Evolutionary conservation across 2,113 vertebrate species (phyloP).

Genomic region (Alectura lathami): DNA sequence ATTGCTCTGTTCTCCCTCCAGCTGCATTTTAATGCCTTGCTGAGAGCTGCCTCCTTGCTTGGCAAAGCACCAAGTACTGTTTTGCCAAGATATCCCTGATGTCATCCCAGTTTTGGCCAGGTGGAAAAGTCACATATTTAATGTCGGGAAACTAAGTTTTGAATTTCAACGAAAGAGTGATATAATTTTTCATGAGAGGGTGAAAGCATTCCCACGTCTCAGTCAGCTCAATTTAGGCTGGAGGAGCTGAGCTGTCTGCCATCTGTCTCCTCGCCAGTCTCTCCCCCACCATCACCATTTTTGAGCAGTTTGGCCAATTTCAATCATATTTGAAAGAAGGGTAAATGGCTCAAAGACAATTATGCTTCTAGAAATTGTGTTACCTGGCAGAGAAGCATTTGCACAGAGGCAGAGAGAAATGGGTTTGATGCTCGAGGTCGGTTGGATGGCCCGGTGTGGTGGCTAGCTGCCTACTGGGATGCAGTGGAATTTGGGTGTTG

Average conservation of each 20-base stretch:
- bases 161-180: background rate
- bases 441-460: background rate
- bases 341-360: background rate
- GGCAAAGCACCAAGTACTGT: slow-evolving; percentile 9
- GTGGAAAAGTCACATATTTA: slow-evolving; percentile 51
- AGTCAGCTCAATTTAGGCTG: slow-evolving; percentile 42
- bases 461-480: rapidly evolving
- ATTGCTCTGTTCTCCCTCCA: slow-evolving; percentile 27
- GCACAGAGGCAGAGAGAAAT: background rate
- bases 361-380: background rate
- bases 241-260: slow-evolving; percentile 59
- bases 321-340: slow-evolving; percentile 4
- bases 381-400: background rate
- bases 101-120: slow-evolving; percentile 30
- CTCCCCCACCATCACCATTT: slow-evolving; percentile 26
- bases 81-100: slow-evolving; percentile 24
- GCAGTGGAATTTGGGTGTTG: rapidly evolving
- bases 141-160: slow-evolving; percentile 42
- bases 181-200: slow-evolving; percentile 46
- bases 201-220: slow-evolving; percentile 60
- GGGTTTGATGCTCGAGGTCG: background rate
- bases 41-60: background rate
- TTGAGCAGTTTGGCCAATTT: slow-evolving; percentile 48
- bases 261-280: slow-evolving; percentile 60
- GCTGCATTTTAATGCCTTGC: slow-evolving; percentile 39